Base-by-base conservation (phyloP, 2,888 invertebrate species). In the Harpalus rubripes region DNA sequence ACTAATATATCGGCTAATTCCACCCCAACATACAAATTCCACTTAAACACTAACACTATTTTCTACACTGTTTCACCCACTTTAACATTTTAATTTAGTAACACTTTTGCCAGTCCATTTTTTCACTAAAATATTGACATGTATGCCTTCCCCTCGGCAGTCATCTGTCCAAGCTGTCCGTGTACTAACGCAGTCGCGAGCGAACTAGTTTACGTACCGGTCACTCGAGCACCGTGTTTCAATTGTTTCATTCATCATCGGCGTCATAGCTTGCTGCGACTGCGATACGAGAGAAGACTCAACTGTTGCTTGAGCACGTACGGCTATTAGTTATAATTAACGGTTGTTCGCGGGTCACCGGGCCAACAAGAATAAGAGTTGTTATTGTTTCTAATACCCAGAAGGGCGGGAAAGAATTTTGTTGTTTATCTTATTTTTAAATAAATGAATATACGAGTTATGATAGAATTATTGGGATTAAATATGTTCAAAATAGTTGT, bases 221-320 rank as follows among this genome's bases (percentile, higher is more conserved):
- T 68, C 68, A 68, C 68, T 74, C 72, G 72, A 74, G 72, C 44
- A 74, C 41, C 72, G 72, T 74, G 72, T 41, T 74, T 74, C 72
- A 74, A 74, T 74, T 74, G 72, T 74, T 74, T 74, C 72, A 74
- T 74, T 74, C 72, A 74, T 74, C 44, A 74, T 74, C 44, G 44
- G 44, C 44, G 68, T 39, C 68, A 68, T 22, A 26, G 63, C 63
- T 22, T 22, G 22, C 63, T 63, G 68, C 68, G 32, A 32, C 32
- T 32, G 32, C 12, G 44, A 52, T 52, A 32, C 32, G 32, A 32
- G 32, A 32, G 32, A 32, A 32, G 32, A 6, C 10, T 52, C 44
- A 52, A 52, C 44, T 52, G 63, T 68, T 68, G 32, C 68, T 68
- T 74, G 74, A 52, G 41, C 74, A 74, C 74, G 74, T 74, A 52